These are phyloP conservation scores for Conus ventricosus DNA, from an alignment of 1,140 invertebrate genomes.

Conservation along the genomic window DNA sequence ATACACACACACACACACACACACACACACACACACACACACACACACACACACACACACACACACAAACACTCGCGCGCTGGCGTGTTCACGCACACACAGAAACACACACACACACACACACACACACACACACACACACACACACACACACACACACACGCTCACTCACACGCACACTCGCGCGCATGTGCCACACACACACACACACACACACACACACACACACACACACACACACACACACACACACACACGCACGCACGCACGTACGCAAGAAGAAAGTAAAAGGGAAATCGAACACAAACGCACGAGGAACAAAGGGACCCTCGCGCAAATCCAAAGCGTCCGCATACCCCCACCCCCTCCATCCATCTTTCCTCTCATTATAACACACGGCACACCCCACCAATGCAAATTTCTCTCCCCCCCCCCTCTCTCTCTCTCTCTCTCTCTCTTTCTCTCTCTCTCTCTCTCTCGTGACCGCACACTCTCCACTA, in stretches of 20 bases:
- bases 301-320: not conserved
- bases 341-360: not conserved
- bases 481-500: no score
- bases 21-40: not conserved
- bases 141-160: not conserved
- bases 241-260: not conserved
- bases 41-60: not conserved
- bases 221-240: not conserved
- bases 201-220: not conserved
- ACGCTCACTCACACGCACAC: not conserved
- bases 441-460: no score
- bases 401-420: no score
- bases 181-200: no score
- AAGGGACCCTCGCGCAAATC: not conserved
- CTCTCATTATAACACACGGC: no score
- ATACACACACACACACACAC: not conserved
- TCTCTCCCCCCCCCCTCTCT: no score
- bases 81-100: not conserved
- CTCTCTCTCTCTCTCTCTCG: no score
- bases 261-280: not conserved
- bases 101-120: not conserved
- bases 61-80: no score
- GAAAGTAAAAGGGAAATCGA: not conserved
- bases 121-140: no score
- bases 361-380: no score